phyloP scores from a whole-genome alignment of 2,113 vertebrate species.

The Sula dactylatra region DNA sequence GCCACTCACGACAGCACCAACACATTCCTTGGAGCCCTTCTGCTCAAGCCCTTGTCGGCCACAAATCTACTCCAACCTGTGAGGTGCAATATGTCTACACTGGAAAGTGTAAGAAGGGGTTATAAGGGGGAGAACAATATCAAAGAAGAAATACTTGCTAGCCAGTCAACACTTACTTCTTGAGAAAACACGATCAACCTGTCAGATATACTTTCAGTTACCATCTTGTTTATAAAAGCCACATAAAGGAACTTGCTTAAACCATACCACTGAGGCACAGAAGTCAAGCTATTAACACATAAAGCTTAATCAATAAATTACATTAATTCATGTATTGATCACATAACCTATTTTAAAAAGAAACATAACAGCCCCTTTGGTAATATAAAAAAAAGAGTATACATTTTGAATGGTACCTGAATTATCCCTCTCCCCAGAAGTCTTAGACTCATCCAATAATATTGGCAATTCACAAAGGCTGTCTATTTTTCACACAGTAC shows the following conservation, averaged over 20 bases:
- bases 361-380: background rate
- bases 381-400: background rate
- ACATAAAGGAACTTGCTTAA: background rate
- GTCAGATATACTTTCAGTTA: conserved; percentile 37
- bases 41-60: background rate
- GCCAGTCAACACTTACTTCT: conserved; percentile 32
- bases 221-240: conserved; percentile 34
- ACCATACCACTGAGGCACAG: background rate
- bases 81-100: background rate
- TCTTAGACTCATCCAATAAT: background rate
- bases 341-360: background rate
- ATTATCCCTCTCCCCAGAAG: background rate
- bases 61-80: background rate
- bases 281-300: background rate
- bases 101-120: background rate
- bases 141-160: conserved; percentile 22
- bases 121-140: background rate
- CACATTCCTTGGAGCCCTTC: background rate
- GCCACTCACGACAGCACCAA: background rate
- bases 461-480: background rate
- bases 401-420: background rate
- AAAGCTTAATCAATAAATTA: conserved; percentile 33
- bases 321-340: conserved; percentile 32
- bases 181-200: conserved; percentile 41
- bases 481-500: background rate